These are phyloP conservation scores for Fragum sueziense DNA, from an alignment of 2,888 invertebrate genomes.

Conservation along the genomic window DNA sequence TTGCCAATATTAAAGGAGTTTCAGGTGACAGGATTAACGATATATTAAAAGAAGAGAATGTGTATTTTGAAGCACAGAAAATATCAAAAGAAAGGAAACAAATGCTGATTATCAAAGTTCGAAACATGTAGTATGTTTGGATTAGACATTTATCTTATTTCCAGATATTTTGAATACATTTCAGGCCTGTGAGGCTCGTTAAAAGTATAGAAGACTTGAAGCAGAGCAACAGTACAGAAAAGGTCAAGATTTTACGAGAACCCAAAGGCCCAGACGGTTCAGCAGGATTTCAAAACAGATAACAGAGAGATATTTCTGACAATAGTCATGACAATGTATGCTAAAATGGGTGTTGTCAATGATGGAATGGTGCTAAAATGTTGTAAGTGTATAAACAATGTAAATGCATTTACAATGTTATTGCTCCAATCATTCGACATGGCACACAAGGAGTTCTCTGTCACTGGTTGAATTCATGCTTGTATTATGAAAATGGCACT, in stretches of 20 bases:
- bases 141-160: too few species aligned
- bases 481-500: background rate
- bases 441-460: background rate
- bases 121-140: too few species aligned
- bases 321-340: background rate
- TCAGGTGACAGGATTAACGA: too few species aligned
- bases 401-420: background rate
- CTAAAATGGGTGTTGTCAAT: too few species aligned
- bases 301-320: slow-evolving; percentile 35
- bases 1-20: too few species aligned
- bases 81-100: too few species aligned
- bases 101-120: too few species aligned
- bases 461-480: background rate
- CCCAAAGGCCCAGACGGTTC: slow-evolving; percentile 75
- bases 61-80: too few species aligned
- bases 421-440: background rate
- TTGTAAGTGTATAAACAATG: too few species aligned
- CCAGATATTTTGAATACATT: too few species aligned
- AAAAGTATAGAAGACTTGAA: slow-evolving; percentile 49
- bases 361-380: too few species aligned
- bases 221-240: slow-evolving; percentile 37
- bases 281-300: slow-evolving; percentile 70
- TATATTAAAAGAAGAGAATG: too few species aligned
- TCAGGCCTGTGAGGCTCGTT: slow-evolving; percentile 59
- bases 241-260: slow-evolving; percentile 67